Evolutionary conservation across 2,797 vertebrate species (phyloP).

Genomic region (Ptychadena robeensis): DNA sequence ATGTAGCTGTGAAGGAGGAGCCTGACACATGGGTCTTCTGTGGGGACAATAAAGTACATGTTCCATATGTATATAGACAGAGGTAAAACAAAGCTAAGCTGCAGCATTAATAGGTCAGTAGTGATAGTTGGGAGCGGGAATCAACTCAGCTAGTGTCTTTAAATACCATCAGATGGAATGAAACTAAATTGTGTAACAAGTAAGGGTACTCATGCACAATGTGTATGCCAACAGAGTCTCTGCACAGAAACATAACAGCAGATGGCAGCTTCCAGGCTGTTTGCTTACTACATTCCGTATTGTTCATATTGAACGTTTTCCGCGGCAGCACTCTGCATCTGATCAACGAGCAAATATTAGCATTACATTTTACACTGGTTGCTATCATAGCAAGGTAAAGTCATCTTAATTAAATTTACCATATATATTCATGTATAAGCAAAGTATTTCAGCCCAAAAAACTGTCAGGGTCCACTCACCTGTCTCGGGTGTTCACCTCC

Average conservation of each 20-base stretch:
- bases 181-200: slow-evolving; percentile 15
- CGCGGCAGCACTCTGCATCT: neutral
- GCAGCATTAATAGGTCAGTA: neutral
- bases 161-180: slow-evolving; percentile 21
- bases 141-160: neutral
- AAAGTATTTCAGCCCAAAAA: too few relatives aligned
- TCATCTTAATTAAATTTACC: too few relatives aligned
- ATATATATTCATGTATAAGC: too few relatives aligned
- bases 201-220: neutral
- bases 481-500: too few relatives aligned
- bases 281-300: slow-evolving; percentile 42
- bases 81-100: neutral
- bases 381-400: neutral
- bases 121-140: neutral
- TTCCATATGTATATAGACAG: too few relatives aligned
- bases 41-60: too few relatives aligned
- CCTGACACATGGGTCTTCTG: too few relatives aligned
- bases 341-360: slow-evolving; percentile 26
- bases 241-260: slow-evolving; percentile 43
- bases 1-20: too few relatives aligned
- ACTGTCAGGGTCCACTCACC: too few relatives aligned
- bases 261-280: slow-evolving; percentile 51
- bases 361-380: neutral
- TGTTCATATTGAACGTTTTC: slow-evolving; percentile 6
- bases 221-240: slow-evolving; percentile 40